These are phyloP conservation scores for Neodiprion virginianus DNA, from an alignment of 1,140 invertebrate species.

Conservation along the genomic window DNA sequence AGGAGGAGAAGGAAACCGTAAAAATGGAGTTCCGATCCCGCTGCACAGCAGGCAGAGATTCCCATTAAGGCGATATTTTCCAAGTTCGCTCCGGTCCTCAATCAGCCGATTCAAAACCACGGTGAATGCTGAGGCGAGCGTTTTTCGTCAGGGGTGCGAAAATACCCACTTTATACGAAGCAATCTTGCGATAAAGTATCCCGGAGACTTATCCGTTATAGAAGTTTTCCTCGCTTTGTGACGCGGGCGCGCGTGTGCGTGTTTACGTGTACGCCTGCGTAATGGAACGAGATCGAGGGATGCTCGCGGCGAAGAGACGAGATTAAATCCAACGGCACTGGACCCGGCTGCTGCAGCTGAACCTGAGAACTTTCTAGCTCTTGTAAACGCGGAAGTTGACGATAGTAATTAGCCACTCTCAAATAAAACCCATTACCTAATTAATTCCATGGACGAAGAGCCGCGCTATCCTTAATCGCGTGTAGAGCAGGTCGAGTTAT, in stretches of 20 bases:
- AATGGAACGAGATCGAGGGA: not conserved
- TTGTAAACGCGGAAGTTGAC: not conserved
- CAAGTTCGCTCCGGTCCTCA: too few relatives aligned
- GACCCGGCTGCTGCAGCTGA: not conserved
- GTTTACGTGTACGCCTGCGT: not conserved
- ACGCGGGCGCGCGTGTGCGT: not conserved
- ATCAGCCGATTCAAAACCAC: too few relatives aligned
- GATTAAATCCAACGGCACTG: not conserved
- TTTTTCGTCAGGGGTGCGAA: not conserved
- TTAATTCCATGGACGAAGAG: not conserved
- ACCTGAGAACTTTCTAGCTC: not conserved
- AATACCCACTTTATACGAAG: not conserved
- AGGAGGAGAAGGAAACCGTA: not conserved
- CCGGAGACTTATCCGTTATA: not conserved
- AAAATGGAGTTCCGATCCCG: not conserved
- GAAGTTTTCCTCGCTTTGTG: not conserved
- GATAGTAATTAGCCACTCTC: not conserved
- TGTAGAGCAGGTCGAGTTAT: not conserved
- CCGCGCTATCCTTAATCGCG: not conserved
- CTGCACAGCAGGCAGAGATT: not conserved
- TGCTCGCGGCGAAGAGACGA: not conserved
- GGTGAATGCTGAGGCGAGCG: not conserved
- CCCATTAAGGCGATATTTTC: too few relatives aligned
- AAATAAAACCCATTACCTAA: not conserved
- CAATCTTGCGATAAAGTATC: slow-evolving; percentile 5